Evolutionary conservation across 1,140 invertebrate genomes (phyloP), one percentile per base, ranked within the genome.

Genomic region (Drosophila navojoa): DNA sequence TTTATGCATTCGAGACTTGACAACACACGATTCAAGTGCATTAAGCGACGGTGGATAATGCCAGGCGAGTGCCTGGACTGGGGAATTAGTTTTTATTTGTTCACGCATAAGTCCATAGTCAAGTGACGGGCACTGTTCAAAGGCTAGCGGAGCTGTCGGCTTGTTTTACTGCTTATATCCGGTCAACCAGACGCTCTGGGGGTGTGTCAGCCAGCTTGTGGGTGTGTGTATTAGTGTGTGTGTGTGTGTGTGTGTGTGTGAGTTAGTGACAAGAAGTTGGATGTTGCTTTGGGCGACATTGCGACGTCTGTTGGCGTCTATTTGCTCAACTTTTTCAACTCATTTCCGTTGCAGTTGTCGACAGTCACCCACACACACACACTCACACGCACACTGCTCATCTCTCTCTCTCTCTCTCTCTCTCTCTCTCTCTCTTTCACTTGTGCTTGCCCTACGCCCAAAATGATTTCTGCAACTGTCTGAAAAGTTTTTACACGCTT

Each of bases 301-400:
- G 54, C 75, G 57, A 73, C 70, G 69, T 84, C 75, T 86, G 77
- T 58, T 76, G 71, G 68, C 75, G 71, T 81, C 78, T 79, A 86
- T 86, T 86, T 86, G 81, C 76, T 73, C 84, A 90, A 89, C 80
- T 90, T 90, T 89, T 90, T 78, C 71, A 89, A 86, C 85, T 90
- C 84, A 89, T 90, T 89, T 89, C 85, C 85, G 85, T 66, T 86
- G 78, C 81, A 86, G 71, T 60, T 81, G 77, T 69, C 77, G 66
- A 79, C 78, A 73, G 54, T 29, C 47, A 64, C 49, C 50, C 54
- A 70, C 59, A 71, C 60, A 75, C 52, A 58, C 50, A 49, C 40
- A 44, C 25, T 11, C n/a, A 9, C 16, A 22, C 5, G 5, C 27
- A n/a, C n/a, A n/a, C n/a, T n/a, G n/a, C n/a, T n/a, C n/a, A n/a